phyloP scores from a whole-genome alignment of 1,140 invertebrate genomes.

The Helicoverpa zea region DNA sequence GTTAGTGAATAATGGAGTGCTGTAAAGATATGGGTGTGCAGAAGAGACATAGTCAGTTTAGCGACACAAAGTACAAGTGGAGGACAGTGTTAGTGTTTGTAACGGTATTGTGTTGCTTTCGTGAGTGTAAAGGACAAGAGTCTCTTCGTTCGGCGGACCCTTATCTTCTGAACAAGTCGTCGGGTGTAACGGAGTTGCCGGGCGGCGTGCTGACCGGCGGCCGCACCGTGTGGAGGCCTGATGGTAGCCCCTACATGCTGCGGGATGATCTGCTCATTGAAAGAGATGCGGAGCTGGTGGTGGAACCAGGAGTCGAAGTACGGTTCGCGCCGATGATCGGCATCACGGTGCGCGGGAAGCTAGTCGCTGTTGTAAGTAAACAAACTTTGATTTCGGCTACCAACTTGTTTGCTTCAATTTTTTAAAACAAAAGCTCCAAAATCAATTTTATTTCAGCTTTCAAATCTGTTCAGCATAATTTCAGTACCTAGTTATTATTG shows the following conservation, averaged over 20 bases:
- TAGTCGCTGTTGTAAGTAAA: conserved; percentile 94
- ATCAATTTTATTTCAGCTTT: neutral
- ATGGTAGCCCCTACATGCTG: conserved; percentile 92
- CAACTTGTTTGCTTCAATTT: neutral
- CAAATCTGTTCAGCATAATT: neutral
- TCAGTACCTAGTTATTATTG: neutral
- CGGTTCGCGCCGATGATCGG: conserved; percentile 96
- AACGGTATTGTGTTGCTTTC: conserved; percentile 63
- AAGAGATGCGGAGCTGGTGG: conserved; percentile 90
- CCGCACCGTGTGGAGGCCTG: conserved; percentile 86
- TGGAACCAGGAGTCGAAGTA: conserved; percentile 95
- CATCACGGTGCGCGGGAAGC: conserved; percentile 95
- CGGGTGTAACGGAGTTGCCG: conserved; percentile 87
- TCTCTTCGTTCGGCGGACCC: conserved; percentile 70
- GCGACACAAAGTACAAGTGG: conserved; percentile 86
- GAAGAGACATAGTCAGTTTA: conserved; percentile 85
- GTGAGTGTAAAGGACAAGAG: conserved; percentile 72
- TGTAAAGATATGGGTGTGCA: conserved; percentile 79
- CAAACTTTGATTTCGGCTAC: neutral
- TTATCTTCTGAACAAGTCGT: conserved; percentile 78
- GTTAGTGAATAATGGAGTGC: conserved; percentile 72
- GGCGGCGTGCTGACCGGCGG: conserved; percentile 88
- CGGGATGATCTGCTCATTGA: conserved; percentile 94
- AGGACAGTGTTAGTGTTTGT: conserved; percentile 76
- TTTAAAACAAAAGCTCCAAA: neutral